Evolutionary conservation across 2,113 vertebrate genomes (phyloP), one percentile per base, ranked within the genome.

Genomic region (Chaenocephalus aceratus): DNA sequence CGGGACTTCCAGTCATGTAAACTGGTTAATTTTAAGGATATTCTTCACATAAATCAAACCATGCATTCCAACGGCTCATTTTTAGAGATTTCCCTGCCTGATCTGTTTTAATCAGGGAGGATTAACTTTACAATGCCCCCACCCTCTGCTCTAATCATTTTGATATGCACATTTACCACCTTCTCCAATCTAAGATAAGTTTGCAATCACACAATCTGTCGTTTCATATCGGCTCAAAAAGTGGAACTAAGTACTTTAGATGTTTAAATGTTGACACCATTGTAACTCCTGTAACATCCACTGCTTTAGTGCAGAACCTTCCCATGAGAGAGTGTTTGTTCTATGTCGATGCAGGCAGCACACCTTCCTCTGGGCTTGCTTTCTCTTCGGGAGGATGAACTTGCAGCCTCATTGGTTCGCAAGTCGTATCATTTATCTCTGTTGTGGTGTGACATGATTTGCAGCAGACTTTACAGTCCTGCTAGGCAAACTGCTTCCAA

Each of bases 371-470:
- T 72, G 56, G 77, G 73, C 61, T 72, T 13, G 30, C 75, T 67
- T 68, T 59, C 65, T 85, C 80, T 64, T 23, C 26, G 52, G 62
- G 77, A 80, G 75, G 85, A 84, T 68, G 87, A 84, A 72, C 78
- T 90, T 86, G 66, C 70, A 79, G 85, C 74, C 82, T 92, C 88
- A 87, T 84, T 90, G 86, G 73, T 85, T 88, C 45, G 6, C 52
- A 64, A 69, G 72, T 61, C 59, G 34, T 69, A 79, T 87, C 79
- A 88, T 93, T 87, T 85, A 89, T 90, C 83, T 90, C 61, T 21
- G 68, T 80, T 86, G 86, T 71, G 16, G 54, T 53, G 74, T 59
- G 87, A 88, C 86, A 51, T 88, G 86, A 90, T 90, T 90, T 90
- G 83, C 88, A 82, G 89, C 84, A 58, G 82, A 87, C 77, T 82